phyloP scores from a whole-genome alignment of 2,113 vertebrate species.

The Mystacornis crossleyi region DNA sequence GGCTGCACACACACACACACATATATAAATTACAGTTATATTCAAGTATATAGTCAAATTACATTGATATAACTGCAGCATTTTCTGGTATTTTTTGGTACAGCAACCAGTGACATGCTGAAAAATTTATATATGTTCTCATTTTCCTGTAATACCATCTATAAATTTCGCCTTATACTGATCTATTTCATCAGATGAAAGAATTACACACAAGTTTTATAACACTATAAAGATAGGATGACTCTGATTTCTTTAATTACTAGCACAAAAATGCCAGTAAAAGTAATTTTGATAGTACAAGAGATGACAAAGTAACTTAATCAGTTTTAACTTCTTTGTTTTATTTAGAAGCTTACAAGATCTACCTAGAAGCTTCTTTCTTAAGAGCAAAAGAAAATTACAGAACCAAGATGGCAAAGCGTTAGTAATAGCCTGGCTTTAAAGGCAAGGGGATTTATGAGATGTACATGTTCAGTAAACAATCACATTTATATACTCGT shows the following conservation, averaged over 20 bases:
- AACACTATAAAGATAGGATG: not conserved
- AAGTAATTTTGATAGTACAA: not conserved
- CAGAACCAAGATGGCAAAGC: not conserved
- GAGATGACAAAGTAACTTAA: not conserved
- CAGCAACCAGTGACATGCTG: accelerated
- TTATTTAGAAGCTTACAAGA: not conserved
- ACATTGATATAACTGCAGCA: not conserved
- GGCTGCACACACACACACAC: not conserved
- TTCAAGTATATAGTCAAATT: not conserved
- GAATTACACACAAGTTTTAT: not conserved
- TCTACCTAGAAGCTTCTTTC: not conserved
- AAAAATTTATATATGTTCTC: not conserved
- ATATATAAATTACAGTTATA: not conserved
- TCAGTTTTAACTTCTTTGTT: not conserved
- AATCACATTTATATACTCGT: not conserved
- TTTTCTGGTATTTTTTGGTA: not conserved
- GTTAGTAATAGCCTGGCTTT: not conserved
- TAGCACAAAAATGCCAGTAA: not conserved
- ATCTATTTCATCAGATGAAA: not conserved
- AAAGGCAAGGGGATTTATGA: not conserved
- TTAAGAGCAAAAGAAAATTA: not conserved
- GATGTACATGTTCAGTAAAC: not conserved
- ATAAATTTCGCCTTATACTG: not conserved
- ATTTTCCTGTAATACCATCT: not conserved
- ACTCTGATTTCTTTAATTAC: not conserved